Percentiles rank a stretch among this genome's conserved stretches.
phyloP scores from a whole-genome alignment of 2,113 vertebrate genomes.

The Indicator maculatus region DNA sequence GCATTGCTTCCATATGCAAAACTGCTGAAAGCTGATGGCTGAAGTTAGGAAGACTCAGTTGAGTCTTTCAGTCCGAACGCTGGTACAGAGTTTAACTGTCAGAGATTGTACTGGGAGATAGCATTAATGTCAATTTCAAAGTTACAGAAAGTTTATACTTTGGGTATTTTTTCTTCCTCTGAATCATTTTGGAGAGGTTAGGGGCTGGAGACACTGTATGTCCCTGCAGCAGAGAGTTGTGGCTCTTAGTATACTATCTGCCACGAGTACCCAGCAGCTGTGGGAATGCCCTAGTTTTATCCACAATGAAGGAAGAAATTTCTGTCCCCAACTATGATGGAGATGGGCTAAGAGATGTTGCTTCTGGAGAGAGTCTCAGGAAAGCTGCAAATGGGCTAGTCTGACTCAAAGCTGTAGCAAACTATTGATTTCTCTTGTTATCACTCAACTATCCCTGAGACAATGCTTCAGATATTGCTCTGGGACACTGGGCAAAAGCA shows the following conservation, averaged over 20 bases:
- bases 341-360: neutral
- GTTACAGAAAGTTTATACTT: neutral
- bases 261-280: neutral
- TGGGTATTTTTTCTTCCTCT: neutral
- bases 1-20: neutral
- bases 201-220: neutral
- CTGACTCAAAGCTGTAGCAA: neutral
- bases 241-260: neutral
- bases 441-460: neutral
- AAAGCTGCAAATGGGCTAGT: neutral
- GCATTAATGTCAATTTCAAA: neutral
- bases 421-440: neutral
- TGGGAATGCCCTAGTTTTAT: neutral
- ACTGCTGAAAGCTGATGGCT: neutral
- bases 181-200: neutral
- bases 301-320: neutral
- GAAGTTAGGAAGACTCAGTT: neutral
- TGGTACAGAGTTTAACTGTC: neutral
- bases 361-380: neutral
- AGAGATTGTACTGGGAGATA: neutral
- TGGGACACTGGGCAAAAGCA: neutral
- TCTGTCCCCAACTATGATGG: fast-evolving
- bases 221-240: fast-evolving
- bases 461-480: neutral
- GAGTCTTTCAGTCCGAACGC: neutral